Evolutionary conservation across 2,113 vertebrate species (phyloP), one percentile per base, ranked within the genome.

Genomic region (Glaucomys volans): DNA sequence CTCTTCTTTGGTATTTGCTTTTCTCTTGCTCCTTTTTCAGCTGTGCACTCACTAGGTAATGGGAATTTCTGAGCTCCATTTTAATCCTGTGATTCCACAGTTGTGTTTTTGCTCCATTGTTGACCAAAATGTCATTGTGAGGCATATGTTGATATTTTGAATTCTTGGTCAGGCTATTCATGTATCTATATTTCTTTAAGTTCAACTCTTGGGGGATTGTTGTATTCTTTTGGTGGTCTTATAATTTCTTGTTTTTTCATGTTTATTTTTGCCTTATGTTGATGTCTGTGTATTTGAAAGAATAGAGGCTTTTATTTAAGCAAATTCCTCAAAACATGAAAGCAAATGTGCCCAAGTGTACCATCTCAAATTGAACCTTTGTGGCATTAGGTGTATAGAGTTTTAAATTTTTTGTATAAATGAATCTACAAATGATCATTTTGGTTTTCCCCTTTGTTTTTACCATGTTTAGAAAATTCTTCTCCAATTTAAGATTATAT

Each of bases 401-500:
- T 66, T 82, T 42, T 35, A 57, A 18, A 1, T 37, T 80, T 77
- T 40, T 79, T 71, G 47, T 57, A 4, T 64, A 75, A 12, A 69
- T 42, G 84, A 88, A 89, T 22, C 35, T 88, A 66, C 52, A 35
- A 4, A 59, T 83, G 59, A 74, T 83, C 22, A 20, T 87, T 95
- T 87, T 87, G 47, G 32, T 50, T 67, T 90, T 67, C 74, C 20
- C n/a, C 40, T 86, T 47, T 47, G n/a, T 95, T 62, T 13, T 4
- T 69, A 67, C 67, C 44, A 66, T 77, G n/a, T 94, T 83, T 94
- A 69, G 26, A 87, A 90, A 93, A 54, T 54, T 66, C 57, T 62
- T 66, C 37, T 90, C 79, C 37, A 89, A 17, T 76, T 92, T 89
- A 95, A 95, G 74, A 40, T 69, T 64, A 24, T 66, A 18, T 87